These are phyloP conservation scores for Agrypnus murinus DNA, from an alignment of 2,888 invertebrate genomes.

Conservation along the genomic window DNA sequence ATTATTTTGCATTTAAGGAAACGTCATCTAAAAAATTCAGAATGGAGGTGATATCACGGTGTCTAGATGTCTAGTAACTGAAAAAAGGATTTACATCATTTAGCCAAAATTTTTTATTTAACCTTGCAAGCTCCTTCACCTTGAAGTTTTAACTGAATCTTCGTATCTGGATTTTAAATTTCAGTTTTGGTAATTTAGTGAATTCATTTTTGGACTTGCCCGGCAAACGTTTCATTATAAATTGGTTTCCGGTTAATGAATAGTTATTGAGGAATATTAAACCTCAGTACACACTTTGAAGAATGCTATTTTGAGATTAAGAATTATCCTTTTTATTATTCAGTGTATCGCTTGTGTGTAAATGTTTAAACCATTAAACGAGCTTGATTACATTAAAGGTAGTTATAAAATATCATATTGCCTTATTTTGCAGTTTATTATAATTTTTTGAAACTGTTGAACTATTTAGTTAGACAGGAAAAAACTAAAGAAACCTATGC, in stretches of 20 bases:
- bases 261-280: constrained; percentile 14
- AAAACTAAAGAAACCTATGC: no score
- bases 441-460: no score
- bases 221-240: constrained; percentile 25
- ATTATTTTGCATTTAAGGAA: no score
- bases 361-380: no score
- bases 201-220: constrained; percentile 39
- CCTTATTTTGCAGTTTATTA: no score
- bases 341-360: no score
- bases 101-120: constrained; percentile 46
- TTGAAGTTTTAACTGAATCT: constrained; percentile 43
- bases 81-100: not conserved
- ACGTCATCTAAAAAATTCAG: constrained; percentile 3
- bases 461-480: no score
- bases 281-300: no score
- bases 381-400: no score
- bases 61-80: constrained; percentile 10
- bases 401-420: no score
- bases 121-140: constrained; percentile 54
- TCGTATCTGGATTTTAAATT: constrained; percentile 42
- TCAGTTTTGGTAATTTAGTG: constrained; percentile 46
- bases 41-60: constrained; percentile 6
- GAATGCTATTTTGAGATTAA: no score
- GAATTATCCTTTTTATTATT: no score
- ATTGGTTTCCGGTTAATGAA: constrained; percentile 43